Evolutionary conservation across 2,888 invertebrate species (phyloP).

Genomic region (Halictus quadricinctus): DNA sequence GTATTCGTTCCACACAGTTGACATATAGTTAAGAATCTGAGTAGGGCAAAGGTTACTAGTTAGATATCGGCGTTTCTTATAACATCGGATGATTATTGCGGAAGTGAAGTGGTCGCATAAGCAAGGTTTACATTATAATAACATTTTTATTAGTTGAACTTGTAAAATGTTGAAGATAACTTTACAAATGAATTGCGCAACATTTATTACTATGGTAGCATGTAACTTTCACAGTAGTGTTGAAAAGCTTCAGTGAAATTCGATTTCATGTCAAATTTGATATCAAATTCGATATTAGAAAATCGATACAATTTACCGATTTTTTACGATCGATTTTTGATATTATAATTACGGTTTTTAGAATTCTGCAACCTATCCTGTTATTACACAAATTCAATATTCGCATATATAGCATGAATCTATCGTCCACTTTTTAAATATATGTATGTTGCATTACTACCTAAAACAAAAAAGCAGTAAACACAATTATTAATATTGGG

Average conservation of each 20-base stretch:
- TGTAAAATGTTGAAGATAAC: background rate
- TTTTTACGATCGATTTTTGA: background rate
- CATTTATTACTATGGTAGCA: background rate
- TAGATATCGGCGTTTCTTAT: conserved; percentile 1
- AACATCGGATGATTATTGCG: background rate
- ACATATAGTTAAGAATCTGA: background rate
- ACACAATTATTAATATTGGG: background rate
- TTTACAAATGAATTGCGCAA: background rate
- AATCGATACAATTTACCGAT: background rate
- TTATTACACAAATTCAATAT: background rate
- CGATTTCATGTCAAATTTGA: background rate
- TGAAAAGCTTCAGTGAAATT: background rate
- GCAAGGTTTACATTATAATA: background rate
- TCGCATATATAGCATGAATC: background rate
- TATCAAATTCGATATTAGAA: too few relatives aligned
- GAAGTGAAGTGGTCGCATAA: background rate
- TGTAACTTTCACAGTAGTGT: background rate
- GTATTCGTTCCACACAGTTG: background rate
- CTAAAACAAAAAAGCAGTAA: background rate
- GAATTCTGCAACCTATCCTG: too few relatives aligned
- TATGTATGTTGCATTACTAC: background rate
- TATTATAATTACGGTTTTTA: background rate
- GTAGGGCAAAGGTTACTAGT: background rate
- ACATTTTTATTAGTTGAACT: background rate
- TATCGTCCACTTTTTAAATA: background rate